These are phyloP conservation scores for Coreoperca whiteheadi DNA, from an alignment of 2,113 vertebrate species.

Conservation along the genomic window DNA sequence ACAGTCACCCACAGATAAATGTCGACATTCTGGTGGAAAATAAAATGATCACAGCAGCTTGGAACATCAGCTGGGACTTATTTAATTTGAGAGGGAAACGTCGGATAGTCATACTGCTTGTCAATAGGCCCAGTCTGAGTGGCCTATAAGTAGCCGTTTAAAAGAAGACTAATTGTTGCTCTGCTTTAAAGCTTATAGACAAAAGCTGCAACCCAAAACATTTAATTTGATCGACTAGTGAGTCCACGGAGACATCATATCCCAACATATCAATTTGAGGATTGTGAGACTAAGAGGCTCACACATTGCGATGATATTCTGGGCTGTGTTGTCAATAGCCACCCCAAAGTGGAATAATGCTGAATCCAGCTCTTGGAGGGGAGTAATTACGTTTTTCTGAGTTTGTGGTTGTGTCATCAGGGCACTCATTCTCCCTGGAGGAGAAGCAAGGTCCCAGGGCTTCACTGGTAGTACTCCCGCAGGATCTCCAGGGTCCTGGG, in stretches of 20 bases:
- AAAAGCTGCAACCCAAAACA: constrained; percentile 21
- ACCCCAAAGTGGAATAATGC: constrained; percentile 5
- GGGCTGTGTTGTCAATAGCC: constrained; percentile 9
- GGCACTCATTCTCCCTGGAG: constrained; percentile 5
- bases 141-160: constrained; percentile 38
- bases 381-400: background rate
- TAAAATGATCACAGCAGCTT: constrained; percentile 54
- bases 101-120: constrained; percentile 37
- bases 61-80: constrained; percentile 63
- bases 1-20: constrained; percentile 50
- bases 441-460: constrained; percentile 40
- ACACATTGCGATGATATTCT: background rate
- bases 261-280: constrained; percentile 13
- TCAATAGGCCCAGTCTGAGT: constrained; percentile 41
- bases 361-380: constrained; percentile 11
- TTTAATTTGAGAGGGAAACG: constrained; percentile 61
- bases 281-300: constrained; percentile 9
- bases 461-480: constrained; percentile 34
- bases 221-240: constrained; percentile 28
- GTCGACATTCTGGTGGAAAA: constrained; percentile 50
- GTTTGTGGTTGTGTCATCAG: constrained; percentile 28
- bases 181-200: constrained; percentile 30
- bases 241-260: background rate
- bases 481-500: constrained; percentile 32
- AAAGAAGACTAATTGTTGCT: constrained; percentile 39